Conservation (phyloP, 2,113 vertebrate genomes). For the Platysternon megacephalum region DNA sequence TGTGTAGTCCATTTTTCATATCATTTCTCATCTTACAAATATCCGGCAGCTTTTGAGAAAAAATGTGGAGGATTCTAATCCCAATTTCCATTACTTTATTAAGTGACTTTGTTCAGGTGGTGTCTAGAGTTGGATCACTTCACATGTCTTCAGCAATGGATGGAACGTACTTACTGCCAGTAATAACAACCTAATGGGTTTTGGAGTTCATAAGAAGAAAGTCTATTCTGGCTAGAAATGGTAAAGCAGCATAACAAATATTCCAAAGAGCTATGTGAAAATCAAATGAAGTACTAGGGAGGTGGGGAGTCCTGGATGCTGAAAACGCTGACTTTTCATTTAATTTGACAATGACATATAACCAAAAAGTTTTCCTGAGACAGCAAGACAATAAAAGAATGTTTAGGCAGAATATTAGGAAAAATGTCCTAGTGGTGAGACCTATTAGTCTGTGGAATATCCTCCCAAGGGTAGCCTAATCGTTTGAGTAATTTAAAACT, state of each 20-base stretch:
- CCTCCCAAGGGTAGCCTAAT: slow-evolving; percentile 12
- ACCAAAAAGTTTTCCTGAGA: slow-evolving; percentile 5
- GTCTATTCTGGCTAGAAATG: slow-evolving; percentile 8
- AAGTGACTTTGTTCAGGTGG: slow-evolving; percentile 45
- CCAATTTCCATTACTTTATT: slow-evolving; percentile 52
- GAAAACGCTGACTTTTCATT: slow-evolving; percentile 23
- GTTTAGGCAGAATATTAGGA: slow-evolving; percentile 13
- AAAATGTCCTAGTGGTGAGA: background rate
- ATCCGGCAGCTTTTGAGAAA: background rate
- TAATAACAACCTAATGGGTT: slow-evolving; percentile 49
- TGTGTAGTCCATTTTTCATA: slow-evolving; percentile 43
- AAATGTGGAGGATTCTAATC: background rate
- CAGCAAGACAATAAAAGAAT: slow-evolving; percentile 19
- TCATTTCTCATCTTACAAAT: slow-evolving; percentile 34
- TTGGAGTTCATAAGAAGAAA: slow-evolving; percentile 55
- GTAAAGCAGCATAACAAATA: slow-evolving; percentile 52
- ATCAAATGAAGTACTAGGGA: background rate
- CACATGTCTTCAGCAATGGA: slow-evolving; percentile 22
- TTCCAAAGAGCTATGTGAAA: slow-evolving; percentile 22
- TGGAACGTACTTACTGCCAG: background rate
- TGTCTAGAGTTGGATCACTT: slow-evolving; percentile 34
- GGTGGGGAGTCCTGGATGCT: background rate
- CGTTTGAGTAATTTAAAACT: background rate
- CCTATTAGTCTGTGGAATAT: background rate
- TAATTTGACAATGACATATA: slow-evolving; percentile 18